Evolutionary conservation across 2,113 vertebrate genomes (phyloP).

Genomic region (Erythrolamprus reginae): DNA sequence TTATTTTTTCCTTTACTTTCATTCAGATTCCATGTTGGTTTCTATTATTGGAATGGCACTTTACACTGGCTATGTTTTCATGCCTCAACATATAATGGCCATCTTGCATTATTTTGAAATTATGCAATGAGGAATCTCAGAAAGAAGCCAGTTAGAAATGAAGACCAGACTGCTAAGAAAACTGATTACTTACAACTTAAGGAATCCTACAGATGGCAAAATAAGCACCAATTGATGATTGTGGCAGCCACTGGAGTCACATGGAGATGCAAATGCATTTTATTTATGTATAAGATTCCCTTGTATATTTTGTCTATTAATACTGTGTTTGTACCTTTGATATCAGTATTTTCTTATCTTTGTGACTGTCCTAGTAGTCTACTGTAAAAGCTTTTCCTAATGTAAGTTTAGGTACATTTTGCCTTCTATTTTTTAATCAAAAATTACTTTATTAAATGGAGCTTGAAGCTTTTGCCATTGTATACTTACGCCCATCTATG

Average conservation of each 20-base stretch:
- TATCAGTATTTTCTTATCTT: slow-evolving; percentile 80
- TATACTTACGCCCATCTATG: slow-evolving; percentile 64
- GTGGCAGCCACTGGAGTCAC: slow-evolving; percentile 40
- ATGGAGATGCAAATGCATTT: slow-evolving; percentile 60
- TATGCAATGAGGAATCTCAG: slow-evolving; percentile 71
- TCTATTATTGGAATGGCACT: slow-evolving; percentile 91
- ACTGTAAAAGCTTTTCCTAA: slow-evolving; percentile 76
- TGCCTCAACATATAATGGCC: slow-evolving; percentile 99
- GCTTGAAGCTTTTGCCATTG: slow-evolving; percentile 68
- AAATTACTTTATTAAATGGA: slow-evolving; percentile 69
- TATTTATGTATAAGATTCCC: slow-evolving; percentile 69
- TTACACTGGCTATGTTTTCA: slow-evolving; percentile 96
- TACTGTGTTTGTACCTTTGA: slow-evolving; percentile 76
- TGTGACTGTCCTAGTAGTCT: slow-evolving; percentile 75
- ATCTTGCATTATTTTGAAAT: slow-evolving; percentile 97
- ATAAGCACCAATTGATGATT: slow-evolving; percentile 33
- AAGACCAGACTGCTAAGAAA: slow-evolving; percentile 40
- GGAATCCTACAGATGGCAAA: slow-evolving; percentile 44
- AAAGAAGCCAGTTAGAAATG: slow-evolving; percentile 27
- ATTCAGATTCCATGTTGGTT: slow-evolving; percentile 88
- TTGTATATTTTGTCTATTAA: slow-evolving; percentile 77
- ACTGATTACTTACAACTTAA: slow-evolving; percentile 43
- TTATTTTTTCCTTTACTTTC: slow-evolving; percentile 67
- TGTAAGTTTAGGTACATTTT: slow-evolving; percentile 76
- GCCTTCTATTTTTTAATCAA: slow-evolving; percentile 75